Evolutionary conservation across 2,113 vertebrate genomes (phyloP).

Genomic region (Alosa alosa): DNA sequence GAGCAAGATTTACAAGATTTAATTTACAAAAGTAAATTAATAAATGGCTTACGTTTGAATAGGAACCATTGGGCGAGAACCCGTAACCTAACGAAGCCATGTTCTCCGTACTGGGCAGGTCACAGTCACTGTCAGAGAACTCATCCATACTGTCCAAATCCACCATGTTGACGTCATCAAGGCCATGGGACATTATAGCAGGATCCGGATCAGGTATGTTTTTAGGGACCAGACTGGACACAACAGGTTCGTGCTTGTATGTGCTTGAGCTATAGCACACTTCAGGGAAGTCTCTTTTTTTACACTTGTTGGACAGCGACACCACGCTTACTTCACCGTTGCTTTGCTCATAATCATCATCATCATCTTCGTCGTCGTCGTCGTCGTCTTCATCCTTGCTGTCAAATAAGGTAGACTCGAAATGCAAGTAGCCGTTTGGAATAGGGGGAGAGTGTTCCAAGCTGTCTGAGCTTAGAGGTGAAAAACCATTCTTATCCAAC

Average conservation of each 20-base stretch:
- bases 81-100: slow-evolving; percentile 41
- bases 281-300: slow-evolving; percentile 41
- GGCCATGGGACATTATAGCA: slow-evolving; percentile 61
- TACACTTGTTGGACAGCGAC: slow-evolving; percentile 49
- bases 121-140: slow-evolving; percentile 69
- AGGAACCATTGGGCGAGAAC: slow-evolving; percentile 64
- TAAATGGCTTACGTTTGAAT: slow-evolving; percentile 66
- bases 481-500: slow-evolving; percentile 62
- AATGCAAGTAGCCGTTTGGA: slow-evolving; percentile 72
- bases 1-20: too few species aligned
- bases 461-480: slow-evolving; percentile 64
- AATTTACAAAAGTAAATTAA: background rate
- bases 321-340: slow-evolving; percentile 39
- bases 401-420: slow-evolving; percentile 73
- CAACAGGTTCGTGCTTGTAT: slow-evolving; percentile 59
- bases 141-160: slow-evolving; percentile 69
- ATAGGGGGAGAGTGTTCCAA: slow-evolving; percentile 64
- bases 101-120: slow-evolving; percentile 58
- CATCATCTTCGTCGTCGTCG: slow-evolving; percentile 39
- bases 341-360: slow-evolving; percentile 31
- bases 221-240: slow-evolving; percentile 69
- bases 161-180: slow-evolving; percentile 66
- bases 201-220: slow-evolving; percentile 66
- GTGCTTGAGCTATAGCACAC: slow-evolving; percentile 48
- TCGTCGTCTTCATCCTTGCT: slow-evolving; percentile 65